Evolutionary conservation across 2,888 invertebrate species (phyloP).

Genomic region (Dasysyrphus albostriatus): DNA sequence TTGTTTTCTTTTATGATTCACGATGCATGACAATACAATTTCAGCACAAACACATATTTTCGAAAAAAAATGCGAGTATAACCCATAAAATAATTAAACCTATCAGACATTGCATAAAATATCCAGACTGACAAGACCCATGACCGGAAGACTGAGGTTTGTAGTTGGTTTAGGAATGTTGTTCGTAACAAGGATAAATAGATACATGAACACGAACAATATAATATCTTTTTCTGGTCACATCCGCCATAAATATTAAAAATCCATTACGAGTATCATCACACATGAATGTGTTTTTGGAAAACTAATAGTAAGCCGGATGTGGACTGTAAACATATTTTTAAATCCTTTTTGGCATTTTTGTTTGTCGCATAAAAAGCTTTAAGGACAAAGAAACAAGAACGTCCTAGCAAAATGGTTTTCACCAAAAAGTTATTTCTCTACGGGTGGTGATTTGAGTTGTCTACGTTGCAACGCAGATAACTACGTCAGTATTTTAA

Average conservation of each 20-base stretch:
- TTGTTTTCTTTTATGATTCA: constrained; percentile 10
- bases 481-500: no score
- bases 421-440: no score
- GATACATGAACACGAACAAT: background rate
- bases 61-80: background rate
- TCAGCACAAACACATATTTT: background rate
- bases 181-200: background rate
- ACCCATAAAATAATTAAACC: constrained; percentile 16
- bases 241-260: constrained; percentile 26
- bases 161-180: background rate
- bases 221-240: background rate
- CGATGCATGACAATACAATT: constrained; percentile 8
- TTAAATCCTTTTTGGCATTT: background rate
- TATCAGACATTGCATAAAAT: constrained; percentile 13
- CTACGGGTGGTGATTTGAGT: no score
- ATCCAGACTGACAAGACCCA: background rate
- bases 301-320: constrained; percentile 6
- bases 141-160: background rate
- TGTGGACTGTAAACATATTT: background rate
- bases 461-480: no score
- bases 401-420: background rate
- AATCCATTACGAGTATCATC: constrained; percentile 12
- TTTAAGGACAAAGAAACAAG: background rate
- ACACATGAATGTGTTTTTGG: constrained; percentile 4
- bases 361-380: background rate